Evolutionary conservation across 2,113 vertebrate genomes (phyloP).

Genomic region (Haemorhous mexicanus): DNA sequence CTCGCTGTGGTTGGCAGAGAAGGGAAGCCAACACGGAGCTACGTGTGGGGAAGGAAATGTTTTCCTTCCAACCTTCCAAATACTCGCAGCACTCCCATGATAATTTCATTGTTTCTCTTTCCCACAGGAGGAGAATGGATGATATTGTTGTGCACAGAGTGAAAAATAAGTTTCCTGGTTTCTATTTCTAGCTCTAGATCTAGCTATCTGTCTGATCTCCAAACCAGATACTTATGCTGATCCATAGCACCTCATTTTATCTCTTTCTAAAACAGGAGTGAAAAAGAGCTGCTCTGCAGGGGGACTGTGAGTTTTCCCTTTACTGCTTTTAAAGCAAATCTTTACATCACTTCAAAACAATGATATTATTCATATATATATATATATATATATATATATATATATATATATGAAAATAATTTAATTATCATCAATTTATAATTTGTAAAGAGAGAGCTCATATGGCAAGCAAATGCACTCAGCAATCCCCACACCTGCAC

Average conservation of each 20-base stretch:
- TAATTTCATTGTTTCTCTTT: neutral
- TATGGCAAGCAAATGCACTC: neutral
- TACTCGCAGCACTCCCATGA: neutral
- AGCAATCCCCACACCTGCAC: neutral
- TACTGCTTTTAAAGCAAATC: neutral
- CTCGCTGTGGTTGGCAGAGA: neutral
- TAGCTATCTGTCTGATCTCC: neutral
- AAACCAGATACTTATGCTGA: neutral
- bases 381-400: neutral
- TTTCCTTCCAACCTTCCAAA: neutral
- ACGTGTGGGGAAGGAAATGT: neutral
- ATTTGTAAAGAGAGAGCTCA: neutral
- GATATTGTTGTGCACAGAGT: neutral
- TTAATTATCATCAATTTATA: neutral
- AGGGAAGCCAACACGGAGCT: neutral
- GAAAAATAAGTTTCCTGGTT: constrained; percentile 1
- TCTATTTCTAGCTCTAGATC: neutral
- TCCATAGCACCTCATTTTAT: neutral
- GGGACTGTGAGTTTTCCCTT: neutral
- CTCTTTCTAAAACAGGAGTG: neutral
- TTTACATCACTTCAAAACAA: neutral
- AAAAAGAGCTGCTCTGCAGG: neutral
- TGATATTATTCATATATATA: neutral
- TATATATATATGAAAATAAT: neutral
- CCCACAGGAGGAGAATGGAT: neutral